Percentiles rank a stretch among this genome's conserved stretches.
phyloP scores from a whole-genome alignment of 2,888 invertebrate species.

The Rugalucina vietnamica region DNA sequence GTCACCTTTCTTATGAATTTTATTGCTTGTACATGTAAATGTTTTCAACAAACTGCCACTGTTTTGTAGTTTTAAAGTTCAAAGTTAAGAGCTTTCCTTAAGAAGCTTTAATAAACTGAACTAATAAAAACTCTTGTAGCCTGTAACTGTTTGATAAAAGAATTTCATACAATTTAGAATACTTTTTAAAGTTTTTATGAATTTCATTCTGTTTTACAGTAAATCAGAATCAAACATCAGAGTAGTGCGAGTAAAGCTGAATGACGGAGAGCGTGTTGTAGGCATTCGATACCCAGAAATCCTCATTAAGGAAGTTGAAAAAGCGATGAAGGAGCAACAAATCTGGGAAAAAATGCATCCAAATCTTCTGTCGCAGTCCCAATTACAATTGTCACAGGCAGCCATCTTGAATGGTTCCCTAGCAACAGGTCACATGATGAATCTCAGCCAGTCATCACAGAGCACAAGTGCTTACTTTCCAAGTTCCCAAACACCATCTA shows the following conservation, averaged over 20 bases:
- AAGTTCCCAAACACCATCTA: neutral
- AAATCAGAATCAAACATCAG: slow-evolving; percentile 78
- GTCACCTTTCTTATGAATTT: too few species aligned
- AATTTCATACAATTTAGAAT: too few species aligned
- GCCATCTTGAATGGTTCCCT: slow-evolving; percentile 6
- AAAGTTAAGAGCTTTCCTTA: too few species aligned
- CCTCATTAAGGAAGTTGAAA: slow-evolving; percentile 75
- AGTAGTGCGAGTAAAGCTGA: slow-evolving; percentile 79
- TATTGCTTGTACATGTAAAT: too few species aligned
- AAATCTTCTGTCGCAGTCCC: neutral
- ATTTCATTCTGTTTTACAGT: too few species aligned
- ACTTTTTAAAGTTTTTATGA: too few species aligned
- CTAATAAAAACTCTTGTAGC: too few species aligned
- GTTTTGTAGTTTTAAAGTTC: too few species aligned
- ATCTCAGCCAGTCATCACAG: neutral
- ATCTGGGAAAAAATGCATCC: slow-evolving; percentile 50
- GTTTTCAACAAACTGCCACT: too few species aligned
- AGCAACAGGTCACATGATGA: slow-evolving; percentile 2
- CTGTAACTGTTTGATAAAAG: too few species aligned
- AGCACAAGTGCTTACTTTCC: neutral
- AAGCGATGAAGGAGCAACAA: slow-evolving; percentile 68
- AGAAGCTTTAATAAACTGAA: too few species aligned
- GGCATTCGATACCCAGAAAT: slow-evolving; percentile 79
- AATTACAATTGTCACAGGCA: slow-evolving; percentile 12
- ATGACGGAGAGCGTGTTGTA: slow-evolving; percentile 79